Evolutionary conservation across 1,140 invertebrate genomes (phyloP), one percentile per base, ranked within the genome.

Genomic region (Tachypleus tridentatus): DNA sequence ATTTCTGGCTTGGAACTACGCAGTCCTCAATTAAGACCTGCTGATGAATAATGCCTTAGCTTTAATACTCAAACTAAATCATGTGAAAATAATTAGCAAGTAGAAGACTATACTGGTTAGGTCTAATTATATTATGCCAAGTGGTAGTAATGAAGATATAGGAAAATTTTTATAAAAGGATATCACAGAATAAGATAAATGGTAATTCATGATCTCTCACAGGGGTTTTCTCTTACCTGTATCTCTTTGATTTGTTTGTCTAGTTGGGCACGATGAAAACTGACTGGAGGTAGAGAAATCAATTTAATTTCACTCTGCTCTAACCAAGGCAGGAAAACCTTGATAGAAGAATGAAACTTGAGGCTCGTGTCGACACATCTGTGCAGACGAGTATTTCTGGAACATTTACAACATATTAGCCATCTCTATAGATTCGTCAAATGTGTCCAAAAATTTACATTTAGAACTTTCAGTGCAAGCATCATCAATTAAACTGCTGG

Each of bases 341-440:
- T 92, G 64, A 90, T 84, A 3, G 85, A 84, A 70, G 84, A 83
- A 71, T 88, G 87, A 77, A 91, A 97, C 75, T 93, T 93, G 67
- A 88, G 87, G 74, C 91, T 94, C 73, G 94, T 91, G 76, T 95
- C 91, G 79, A 87, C 87, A 75, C 89, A 91, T 0, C 89, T 92
- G 73, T 93, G 89, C 9, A 95, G 77, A 70, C 87, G 82, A 1
- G 86, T 91, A 69, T 94, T 86, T 52, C 91, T 80, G 51, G 10
- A 61, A 65, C 9, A 51, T n/a, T 48, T 51, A 50, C 29, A 29
- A 29, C 29, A 29, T 29, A 29, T 29, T 29, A 29, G 29, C 29
- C 29, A 29, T 29, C 29, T 29, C 29, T 29, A 2, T 29, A 29
- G 2, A 29, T 29, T 29, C 29, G 29, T 29, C 29, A 29, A 29